Base-by-base conservation (phyloP, 2,113 vertebrate genomes). In the Campylomormyrus tamandua region DNA sequence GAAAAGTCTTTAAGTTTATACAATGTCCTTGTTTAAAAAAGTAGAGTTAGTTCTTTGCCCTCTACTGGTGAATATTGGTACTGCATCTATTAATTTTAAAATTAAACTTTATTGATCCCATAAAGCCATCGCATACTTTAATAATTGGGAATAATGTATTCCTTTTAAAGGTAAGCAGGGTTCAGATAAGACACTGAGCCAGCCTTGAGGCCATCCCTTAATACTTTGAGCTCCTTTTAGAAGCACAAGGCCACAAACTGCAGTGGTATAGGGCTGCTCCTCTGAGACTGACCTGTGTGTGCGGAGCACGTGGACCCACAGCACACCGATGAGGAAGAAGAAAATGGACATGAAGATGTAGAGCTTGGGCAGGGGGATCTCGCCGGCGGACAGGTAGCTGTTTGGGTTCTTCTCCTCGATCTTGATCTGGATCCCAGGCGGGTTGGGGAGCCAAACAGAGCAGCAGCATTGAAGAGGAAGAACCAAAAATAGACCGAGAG, bases 311-410 rank as follows among this genome's bases (percentile, higher is more conserved):
- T 97, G 96, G 90, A 98, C 94, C 97, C 97, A 98, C 0, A 96
- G 83, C 1, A 95, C 93, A 6, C 97, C 97, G 13, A 96, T 94
- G 0, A 97, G 89, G 89, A 97, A 96, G 92, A 98, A 98, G 94
- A 97, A 96, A 39, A 95, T 0, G 0, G 97, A 97, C 97, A 97
- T 97, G 50, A 95, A 97, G 90, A 98, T 94, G 92, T 97, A 98
- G 2, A 98, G 93, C 24, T 96, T 97, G 17, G 97, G 97, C 35
- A 98, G 94, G 5, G 97, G 97, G 90, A 97, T 97, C 91, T 98
- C 97, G 35, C 97, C 97, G 0, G 97, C 97, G 0, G 97, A 97
- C 88, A 98, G 96, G 94, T 94, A 98, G 92, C 97, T 98, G 89
- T 96, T 94, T 2, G 96, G 97, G 88, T 98, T 98, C 94, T 96